phyloP scores from a whole-genome alignment of 2,888 invertebrate species.

The Chironomus riparius region DNA sequence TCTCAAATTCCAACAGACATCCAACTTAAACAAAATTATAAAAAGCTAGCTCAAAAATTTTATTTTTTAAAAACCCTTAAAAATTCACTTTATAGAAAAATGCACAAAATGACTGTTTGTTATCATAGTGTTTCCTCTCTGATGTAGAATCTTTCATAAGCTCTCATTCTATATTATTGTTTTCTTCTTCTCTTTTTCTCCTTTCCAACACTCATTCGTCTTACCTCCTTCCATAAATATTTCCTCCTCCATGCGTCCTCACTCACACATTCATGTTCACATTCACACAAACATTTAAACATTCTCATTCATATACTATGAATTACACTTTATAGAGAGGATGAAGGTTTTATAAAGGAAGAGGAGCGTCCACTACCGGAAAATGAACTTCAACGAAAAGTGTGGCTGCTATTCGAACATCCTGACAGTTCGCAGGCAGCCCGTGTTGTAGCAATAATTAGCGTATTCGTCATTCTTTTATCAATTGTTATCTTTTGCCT shows the following conservation, averaged over 20 bases:
- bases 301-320: neutral
- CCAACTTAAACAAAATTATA: no score
- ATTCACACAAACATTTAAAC: no score
- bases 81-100: neutral
- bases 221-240: no score
- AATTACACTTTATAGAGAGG: conserved; percentile 56
- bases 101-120: neutral
- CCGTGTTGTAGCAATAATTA: conserved; percentile 97
- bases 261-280: no score
- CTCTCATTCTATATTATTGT: conserved; percentile 18
- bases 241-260: neutral
- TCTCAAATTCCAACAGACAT: no score
- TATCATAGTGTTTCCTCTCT: conserved; percentile 6
- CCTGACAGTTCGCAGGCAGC: conserved; percentile 99
- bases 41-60: no score
- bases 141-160: conserved; percentile 26
- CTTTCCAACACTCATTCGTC: neutral
- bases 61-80: no score
- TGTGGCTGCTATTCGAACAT: conserved; percentile 98
- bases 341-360: conserved; percentile 98
- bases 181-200: neutral
- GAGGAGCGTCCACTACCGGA: conserved; percentile 96
- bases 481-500: conserved; percentile 99
- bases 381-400: conserved; percentile 94
- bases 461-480: conserved; percentile 95